These are phyloP conservation scores for Pogonognathellus flavescens DNA, from an alignment of 1,140 invertebrate species.

Conservation along the genomic window DNA sequence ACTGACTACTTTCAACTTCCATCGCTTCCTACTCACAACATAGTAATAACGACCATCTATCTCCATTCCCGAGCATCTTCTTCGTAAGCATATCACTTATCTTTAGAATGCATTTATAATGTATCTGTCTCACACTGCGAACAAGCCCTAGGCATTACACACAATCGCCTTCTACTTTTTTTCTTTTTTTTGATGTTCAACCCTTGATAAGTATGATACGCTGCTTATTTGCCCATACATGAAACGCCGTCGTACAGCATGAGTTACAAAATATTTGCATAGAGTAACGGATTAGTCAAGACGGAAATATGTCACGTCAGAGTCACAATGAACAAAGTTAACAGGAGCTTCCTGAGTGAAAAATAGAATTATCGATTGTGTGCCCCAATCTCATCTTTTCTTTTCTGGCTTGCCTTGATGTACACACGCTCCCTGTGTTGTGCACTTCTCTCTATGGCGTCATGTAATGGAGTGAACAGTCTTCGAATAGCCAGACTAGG, in stretches of 20 bases:
- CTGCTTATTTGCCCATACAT: too few relatives aligned
- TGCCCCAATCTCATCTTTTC: constrained; percentile 38
- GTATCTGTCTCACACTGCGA: too few relatives aligned
- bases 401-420: neutral
- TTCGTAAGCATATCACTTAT: neutral
- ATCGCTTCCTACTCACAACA: neutral
- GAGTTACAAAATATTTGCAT: constrained; percentile 29
- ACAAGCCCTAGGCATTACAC: too few relatives aligned
- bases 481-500: too few relatives aligned
- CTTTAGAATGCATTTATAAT: neutral
- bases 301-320: constrained; percentile 36
- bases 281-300: constrained; percentile 11
- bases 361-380: constrained; percentile 35
- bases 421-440: neutral
- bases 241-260: too few relatives aligned
- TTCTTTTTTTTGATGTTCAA: too few relatives aligned
- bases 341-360: constrained; percentile 31
- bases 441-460: neutral
- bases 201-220: too few relatives aligned
- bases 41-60: neutral
- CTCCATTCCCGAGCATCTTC: neutral
- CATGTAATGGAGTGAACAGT: too few relatives aligned
- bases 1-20: neutral
- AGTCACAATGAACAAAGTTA: constrained; percentile 37
- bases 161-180: too few relatives aligned